phyloP scores from a whole-genome alignment of 2,797 vertebrate genomes.

The Manis pentadactyla region DNA sequence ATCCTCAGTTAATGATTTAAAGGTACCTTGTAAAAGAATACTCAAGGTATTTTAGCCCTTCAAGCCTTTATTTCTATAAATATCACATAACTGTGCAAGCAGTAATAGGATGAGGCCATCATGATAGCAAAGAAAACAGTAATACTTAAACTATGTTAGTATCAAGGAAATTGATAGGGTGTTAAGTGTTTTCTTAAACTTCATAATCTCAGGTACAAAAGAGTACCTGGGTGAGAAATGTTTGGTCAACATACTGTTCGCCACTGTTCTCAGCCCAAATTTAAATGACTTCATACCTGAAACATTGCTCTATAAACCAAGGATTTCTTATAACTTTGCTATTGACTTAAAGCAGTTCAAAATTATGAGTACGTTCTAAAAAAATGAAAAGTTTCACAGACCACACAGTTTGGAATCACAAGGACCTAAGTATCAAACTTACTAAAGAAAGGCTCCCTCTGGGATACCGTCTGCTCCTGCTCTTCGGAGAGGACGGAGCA shows the following conservation, averaged over 20 bases:
- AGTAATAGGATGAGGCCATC: not conserved
- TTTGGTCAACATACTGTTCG: not conserved
- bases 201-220: not conserved
- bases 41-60: not conserved
- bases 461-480: not conserved
- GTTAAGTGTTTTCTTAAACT: not conserved
- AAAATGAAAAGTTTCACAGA: not conserved
- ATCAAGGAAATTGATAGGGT: not conserved
- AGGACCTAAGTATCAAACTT: not conserved
- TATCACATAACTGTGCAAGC: not conserved
- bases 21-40: not conserved
- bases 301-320: not conserved
- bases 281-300: not conserved
- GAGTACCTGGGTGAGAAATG: not conserved
- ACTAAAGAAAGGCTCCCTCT: not conserved
- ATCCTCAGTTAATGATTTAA: not conserved
- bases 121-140: not conserved
- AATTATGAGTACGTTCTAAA: not conserved
- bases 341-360: not conserved
- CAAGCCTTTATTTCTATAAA: not conserved
- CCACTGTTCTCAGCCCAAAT: not conserved
- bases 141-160: not conserved
- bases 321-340: not conserved
- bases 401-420: not conserved
- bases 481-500: not conserved